A percentile compares a stretch with the other conserved stretches of the same genome.
Evolutionary conservation across 64 coral and sea anemone species (phyloP).

Genomic region (Stylophora pistillata): DNA sequence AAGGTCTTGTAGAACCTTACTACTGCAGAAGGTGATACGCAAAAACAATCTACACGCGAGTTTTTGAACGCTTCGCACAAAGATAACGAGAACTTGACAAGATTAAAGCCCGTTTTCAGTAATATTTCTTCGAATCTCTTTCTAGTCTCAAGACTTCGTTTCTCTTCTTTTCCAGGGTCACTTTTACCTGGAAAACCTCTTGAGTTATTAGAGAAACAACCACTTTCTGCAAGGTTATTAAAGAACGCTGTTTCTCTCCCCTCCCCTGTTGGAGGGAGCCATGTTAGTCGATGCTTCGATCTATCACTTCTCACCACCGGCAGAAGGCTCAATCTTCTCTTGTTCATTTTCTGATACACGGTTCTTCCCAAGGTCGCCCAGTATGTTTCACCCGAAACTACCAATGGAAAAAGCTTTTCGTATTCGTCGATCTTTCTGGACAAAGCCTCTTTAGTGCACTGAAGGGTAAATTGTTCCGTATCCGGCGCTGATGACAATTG

Average conservation of each 20-base stretch:
- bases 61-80: neutral
- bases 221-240: constrained; percentile 12
- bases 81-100: constrained; percentile 26
- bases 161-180: neutral
- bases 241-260: constrained; percentile 65
- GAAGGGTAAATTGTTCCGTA: neutral
- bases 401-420: constrained; percentile 7
- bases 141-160: neutral
- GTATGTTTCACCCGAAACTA: neutral
- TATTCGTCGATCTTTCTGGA: neutral
- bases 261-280: constrained; percentile 60
- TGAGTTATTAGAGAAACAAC: neutral
- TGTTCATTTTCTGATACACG: constrained; percentile 60
- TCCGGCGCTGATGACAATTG: constrained; percentile 13
- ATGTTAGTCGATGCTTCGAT: neutral
- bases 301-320: constrained; percentile 36
- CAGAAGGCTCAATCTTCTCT: constrained; percentile 45
- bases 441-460: neutral
- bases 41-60: neutral
- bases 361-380: constrained; percentile 30
- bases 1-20: constrained; percentile 62
- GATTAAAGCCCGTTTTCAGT: constrained; percentile 58
- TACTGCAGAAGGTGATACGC: constrained; percentile 40
- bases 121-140: neutral
- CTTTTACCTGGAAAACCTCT: neutral